Base-by-base conservation (phyloP, 2,888 invertebrate genomes). In the Yponomeuta malinellus region DNA sequence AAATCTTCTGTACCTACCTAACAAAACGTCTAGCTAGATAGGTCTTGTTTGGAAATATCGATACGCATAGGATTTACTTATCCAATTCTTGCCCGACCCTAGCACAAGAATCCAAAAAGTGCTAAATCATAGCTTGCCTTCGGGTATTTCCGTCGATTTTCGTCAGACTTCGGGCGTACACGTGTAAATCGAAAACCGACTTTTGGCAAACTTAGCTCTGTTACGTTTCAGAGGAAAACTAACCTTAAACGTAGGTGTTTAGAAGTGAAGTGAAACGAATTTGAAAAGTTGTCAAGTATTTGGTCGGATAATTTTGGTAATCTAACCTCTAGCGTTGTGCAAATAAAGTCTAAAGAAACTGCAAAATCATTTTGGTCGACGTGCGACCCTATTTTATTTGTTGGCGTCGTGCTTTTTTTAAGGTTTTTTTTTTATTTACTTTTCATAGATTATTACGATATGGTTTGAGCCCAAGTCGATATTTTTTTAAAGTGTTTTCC, bases 101-200 rank as follows among this genome's bases (percentile, higher is more conserved):
- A 43, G 43, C 43, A 43, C 43, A 43, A 63, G 15, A 33, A n/a
- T 29, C 68, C 43, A 43, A 68, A 68, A 68, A 37, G 48, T 64
- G 64, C 64, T 64, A 64, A 64, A 64, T 29, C 68, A 43, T 68
- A 23, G n/a, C 68, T 43, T 10, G 48, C 5, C 10, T 48, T 43
- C 68, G 48, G 3, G 23, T 52, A 43, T 29, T 48, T 48, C 23
- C 43, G 48, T 37, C 33, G 9, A 43, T 68, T 52, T 52, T 68
- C 48, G 48, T 37, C 37, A 10, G 23, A 23, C 29, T 68, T 68
- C 48, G 52, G 68, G 29, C n/a, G 15, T 48, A 37, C 43, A 68
- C 48, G 48, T 68, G 52, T 43, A 31, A 15, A 29, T 29, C 23
- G 37, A 43, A 33, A 48, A 48, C 23, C 48, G 29, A 48, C 31